Evolutionary conservation across 2,888 invertebrate genomes (phyloP).

Genomic region (Volucella zonaria): DNA sequence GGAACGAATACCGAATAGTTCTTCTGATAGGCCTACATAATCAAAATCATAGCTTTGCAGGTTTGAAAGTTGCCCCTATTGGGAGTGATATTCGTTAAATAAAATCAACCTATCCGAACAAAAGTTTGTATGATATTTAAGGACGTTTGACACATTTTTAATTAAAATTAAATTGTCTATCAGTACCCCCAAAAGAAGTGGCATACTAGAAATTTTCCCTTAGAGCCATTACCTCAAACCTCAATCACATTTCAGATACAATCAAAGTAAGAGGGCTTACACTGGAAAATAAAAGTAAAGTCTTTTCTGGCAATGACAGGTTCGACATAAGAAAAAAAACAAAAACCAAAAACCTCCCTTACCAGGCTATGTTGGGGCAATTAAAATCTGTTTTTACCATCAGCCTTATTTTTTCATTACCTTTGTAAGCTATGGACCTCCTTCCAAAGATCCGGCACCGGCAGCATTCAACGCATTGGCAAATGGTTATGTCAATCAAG

Average conservation of each 20-base stretch:
- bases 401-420: too few species aligned
- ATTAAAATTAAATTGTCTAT: conserved; percentile 1
- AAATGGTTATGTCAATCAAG: conserved; percentile 22
- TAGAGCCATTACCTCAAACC: not conserved
- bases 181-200: not conserved
- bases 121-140: too few species aligned
- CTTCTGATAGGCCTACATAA: too few species aligned
- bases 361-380: conserved; percentile 1
- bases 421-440: conserved; percentile 1
- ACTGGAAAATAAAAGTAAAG: not conserved
- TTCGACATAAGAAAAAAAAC: not conserved
- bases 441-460: too few species aligned
- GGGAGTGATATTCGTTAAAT: too few species aligned
- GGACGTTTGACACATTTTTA: conserved; percentile 1
- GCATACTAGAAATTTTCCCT: too few species aligned
- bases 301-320: not conserved
- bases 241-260: not conserved
- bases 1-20: too few species aligned
- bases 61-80: too few species aligned
- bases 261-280: not conserved
- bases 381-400: conserved; percentile 18
- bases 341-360: not conserved
- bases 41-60: too few species aligned
- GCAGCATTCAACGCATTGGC: not conserved
- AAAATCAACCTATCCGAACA: too few species aligned